Percentiles rank a stretch among this genome's conserved stretches.
Conservation (phyloP, 2,113 vertebrate genomes). For the Phyllopteryx taeniolatus region DNA sequence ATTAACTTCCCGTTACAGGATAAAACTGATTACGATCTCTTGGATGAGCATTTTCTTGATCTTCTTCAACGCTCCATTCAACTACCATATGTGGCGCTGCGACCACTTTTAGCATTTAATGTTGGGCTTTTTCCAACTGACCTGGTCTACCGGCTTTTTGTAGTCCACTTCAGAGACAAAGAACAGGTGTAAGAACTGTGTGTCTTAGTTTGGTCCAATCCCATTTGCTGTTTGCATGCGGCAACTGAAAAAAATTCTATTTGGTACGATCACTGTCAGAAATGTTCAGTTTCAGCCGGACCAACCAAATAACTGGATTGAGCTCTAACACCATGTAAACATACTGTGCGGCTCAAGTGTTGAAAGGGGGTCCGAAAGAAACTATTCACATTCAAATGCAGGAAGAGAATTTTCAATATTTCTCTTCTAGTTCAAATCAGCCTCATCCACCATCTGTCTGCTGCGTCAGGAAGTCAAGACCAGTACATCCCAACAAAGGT, state of each 20-base stretch:
- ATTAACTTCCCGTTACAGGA: conserved; percentile 7
- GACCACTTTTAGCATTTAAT: not conserved
- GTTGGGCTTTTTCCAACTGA: not conserved
- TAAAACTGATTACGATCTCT: not conserved
- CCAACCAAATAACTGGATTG: not conserved
- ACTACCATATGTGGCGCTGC: not conserved
- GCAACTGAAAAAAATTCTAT: not conserved
- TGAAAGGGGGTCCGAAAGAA: not conserved
- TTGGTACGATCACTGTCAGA: not conserved
- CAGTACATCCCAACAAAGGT: conserved; percentile 13
- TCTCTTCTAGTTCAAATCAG: conserved; percentile 15
- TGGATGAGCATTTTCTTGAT: not conserved
- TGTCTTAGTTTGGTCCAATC: not conserved
- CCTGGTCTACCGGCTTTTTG: not conserved
- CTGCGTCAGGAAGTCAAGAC: conserved; percentile 5
- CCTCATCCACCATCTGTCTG: conserved; percentile 8
- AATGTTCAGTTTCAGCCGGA: not conserved
- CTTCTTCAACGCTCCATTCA: not conserved
- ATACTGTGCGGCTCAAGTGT: not conserved
- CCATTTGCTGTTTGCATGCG: not conserved
- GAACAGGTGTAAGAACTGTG: not conserved
- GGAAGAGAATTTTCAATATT: not conserved
- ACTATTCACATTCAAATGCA: not conserved
- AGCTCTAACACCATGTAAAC: not conserved
- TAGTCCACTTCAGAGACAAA: not conserved